A percentile compares a stretch with the other conserved stretches of the same genome.
Evolutionary conservation across 2,797 vertebrate species (phyloP).

Genomic region (Balearica regulorum): DNA sequence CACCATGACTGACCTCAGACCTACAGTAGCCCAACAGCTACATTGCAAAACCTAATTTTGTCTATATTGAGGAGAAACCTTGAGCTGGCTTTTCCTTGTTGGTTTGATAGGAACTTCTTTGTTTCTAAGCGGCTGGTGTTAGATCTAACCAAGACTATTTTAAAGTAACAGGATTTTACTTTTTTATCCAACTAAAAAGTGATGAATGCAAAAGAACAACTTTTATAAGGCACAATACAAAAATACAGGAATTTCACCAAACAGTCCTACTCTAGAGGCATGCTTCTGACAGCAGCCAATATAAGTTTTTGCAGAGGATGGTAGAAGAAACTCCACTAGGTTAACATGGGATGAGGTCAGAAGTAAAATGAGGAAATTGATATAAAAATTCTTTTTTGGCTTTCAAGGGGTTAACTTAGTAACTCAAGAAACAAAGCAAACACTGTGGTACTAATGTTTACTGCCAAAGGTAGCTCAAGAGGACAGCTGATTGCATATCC

Average conservation of each 20-base stretch:
- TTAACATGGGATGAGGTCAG: background rate
- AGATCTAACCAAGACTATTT: background rate
- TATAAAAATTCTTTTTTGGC: background rate
- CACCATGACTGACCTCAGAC: background rate
- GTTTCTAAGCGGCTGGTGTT: background rate
- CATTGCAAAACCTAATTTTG: background rate
- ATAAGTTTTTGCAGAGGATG: background rate
- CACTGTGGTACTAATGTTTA: background rate
- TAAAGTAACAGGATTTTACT: background rate
- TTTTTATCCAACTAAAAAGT: background rate
- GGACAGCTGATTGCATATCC: background rate
- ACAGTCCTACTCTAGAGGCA: background rate
- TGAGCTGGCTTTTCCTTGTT: background rate
- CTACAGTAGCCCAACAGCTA: background rate
- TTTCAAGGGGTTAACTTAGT: background rate
- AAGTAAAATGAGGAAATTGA: background rate
- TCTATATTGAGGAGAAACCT: background rate
- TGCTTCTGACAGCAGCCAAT: background rate
- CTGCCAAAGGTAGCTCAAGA: background rate
- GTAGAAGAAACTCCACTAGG: background rate
- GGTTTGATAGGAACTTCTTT: background rate
- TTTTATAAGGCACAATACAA: background rate
- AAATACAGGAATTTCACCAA: background rate
- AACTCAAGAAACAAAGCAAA: background rate
- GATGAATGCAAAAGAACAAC: background rate